phyloP scores from a whole-genome alignment of 2,113 vertebrate genomes.

The Malurus alboscapulatus region DNA sequence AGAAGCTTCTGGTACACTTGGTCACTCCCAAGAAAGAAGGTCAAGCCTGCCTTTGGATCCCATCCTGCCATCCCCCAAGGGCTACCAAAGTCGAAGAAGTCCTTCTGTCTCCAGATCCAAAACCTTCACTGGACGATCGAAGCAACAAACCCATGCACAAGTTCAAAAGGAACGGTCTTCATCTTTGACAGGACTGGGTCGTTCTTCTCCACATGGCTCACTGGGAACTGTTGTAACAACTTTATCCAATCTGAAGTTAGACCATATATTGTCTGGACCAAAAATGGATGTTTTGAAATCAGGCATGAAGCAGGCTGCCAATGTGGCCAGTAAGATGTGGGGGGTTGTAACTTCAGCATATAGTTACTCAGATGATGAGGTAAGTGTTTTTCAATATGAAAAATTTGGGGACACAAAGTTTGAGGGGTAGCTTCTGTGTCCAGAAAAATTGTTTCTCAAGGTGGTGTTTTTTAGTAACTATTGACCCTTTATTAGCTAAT shows the following conservation, averaged over 20 bases:
- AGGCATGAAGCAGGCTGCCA: conserved; percentile 94
- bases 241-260: conserved; percentile 91
- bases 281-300: conserved; percentile 94
- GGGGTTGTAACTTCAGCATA: conserved; percentile 90
- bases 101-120: conserved; percentile 86
- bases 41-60: conserved; percentile 87
- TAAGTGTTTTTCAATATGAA: conserved; percentile 9
- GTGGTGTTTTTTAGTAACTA: background rate
- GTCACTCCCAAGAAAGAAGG: conserved; percentile 79
- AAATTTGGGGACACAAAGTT: background rate
- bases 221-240: conserved; percentile 91
- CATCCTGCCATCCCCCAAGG: conserved; percentile 45
- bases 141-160: conserved; percentile 62
- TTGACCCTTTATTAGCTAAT: background rate
- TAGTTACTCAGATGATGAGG: conserved; percentile 92
- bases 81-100: conserved; percentile 67
- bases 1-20: background rate
- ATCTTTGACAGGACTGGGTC: conserved; percentile 85
- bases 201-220: conserved; percentile 85
- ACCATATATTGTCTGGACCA: conserved; percentile 89
- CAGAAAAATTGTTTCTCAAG: background rate
- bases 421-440: background rate
- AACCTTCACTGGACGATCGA: conserved; percentile 82
- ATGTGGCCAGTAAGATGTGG: conserved; percentile 93
- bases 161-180: conserved; percentile 77